Evolutionary conservation across 2,113 vertebrate species (phyloP).

Genomic region (Zosterops borbonicus): DNA sequence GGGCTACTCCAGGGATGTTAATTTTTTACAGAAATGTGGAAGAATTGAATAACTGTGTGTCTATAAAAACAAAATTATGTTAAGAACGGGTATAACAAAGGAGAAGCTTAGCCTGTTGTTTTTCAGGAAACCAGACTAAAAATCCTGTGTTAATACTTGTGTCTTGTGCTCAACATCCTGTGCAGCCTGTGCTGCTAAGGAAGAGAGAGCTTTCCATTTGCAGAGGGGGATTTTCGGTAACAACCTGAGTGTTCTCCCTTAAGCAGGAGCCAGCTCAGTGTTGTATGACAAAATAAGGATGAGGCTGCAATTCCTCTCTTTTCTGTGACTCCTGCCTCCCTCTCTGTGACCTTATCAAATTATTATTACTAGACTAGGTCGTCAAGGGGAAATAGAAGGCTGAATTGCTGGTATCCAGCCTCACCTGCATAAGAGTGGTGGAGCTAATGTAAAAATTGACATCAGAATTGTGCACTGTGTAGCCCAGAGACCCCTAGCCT

Average conservation of each 20-base stretch:
- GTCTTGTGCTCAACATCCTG: too few species aligned
- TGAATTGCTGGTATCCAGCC: background rate
- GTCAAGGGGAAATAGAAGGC: background rate
- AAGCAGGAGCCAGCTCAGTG: background rate
- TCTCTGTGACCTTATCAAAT: background rate
- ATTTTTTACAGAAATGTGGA: background rate
- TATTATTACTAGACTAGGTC: background rate
- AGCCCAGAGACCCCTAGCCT: rapidly evolving
- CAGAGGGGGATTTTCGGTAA: background rate
- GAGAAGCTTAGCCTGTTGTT: background rate
- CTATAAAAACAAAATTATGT: background rate
- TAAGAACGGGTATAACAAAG: background rate
- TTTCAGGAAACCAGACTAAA: background rate
- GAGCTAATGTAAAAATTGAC: background rate
- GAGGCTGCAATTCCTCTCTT: background rate
- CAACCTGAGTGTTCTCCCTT: background rate
- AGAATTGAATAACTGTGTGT: background rate
- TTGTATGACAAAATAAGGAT: background rate
- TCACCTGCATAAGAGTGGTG: background rate
- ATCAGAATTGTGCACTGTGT: background rate
- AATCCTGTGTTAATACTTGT: background rate
- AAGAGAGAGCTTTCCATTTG: background rate
- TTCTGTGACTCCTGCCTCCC: background rate
- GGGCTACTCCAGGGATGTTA: background rate
- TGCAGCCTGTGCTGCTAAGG: background rate